phyloP scores from a whole-genome alignment of 2,113 vertebrate genomes.

The Circaetus cinerascens region DNA sequence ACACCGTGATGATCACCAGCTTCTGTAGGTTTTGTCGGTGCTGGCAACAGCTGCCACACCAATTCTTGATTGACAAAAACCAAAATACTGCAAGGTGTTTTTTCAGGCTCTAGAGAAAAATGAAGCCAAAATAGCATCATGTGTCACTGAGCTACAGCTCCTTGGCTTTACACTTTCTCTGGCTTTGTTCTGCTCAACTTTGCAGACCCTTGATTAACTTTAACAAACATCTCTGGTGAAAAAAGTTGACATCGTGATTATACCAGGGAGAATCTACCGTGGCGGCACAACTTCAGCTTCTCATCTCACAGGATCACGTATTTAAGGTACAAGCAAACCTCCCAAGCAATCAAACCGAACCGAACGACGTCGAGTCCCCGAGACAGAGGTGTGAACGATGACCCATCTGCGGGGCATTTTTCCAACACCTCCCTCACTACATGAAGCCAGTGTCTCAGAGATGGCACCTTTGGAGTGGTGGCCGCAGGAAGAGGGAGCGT shows the following conservation, averaged over 20 bases:
- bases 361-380: fast-evolving
- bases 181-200: neutral
- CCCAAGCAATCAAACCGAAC: fast-evolving
- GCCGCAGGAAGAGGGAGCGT: neutral
- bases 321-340: neutral
- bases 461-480: neutral
- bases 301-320: neutral
- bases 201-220: neutral
- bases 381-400: neutral
- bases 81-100: neutral
- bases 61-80: neutral
- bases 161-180: neutral
- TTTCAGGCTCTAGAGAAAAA: neutral
- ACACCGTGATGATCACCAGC: neutral
- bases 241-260: neutral
- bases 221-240: neutral
- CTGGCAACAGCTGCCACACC: neutral
- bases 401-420: neutral
- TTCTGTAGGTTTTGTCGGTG: neutral
- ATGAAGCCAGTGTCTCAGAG: neutral
- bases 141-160: neutral
- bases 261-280: neutral
- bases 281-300: neutral
- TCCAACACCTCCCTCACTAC: neutral
- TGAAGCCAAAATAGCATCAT: neutral